phyloP scores from a whole-genome alignment of 37 sponge, comb jelly and placozoan genomes.

The Corticium candelabrum region DNA sequence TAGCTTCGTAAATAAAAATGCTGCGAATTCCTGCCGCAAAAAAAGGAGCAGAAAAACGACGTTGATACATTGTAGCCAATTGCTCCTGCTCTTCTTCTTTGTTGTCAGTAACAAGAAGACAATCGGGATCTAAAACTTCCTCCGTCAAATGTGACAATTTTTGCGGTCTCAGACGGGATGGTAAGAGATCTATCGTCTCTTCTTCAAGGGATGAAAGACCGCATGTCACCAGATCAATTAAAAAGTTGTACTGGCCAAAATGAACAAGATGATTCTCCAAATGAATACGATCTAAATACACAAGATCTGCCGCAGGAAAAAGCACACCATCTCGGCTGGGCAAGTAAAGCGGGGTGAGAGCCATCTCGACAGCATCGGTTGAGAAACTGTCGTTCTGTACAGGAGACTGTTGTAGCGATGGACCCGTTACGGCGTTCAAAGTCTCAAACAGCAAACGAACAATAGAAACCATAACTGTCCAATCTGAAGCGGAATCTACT shows the following conservation, averaged over 20 bases:
- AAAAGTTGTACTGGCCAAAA: neutral
- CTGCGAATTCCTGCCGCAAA: no score
- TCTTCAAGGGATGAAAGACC: neutral
- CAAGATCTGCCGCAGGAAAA: neutral
- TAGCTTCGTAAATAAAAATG: no score
- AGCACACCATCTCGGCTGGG: neutral
- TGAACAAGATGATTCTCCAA: neutral
- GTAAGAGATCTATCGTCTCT: neutral
- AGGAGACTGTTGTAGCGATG: neutral
- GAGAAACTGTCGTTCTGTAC: no score
- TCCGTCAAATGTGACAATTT: neutral
- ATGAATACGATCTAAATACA: neutral
- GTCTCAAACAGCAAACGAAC: neutral
- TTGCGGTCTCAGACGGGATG: neutral
- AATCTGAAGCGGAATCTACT: neutral
- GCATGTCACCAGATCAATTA: neutral
- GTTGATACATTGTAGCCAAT: no score
- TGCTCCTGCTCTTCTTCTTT: no score
- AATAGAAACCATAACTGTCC: neutral
- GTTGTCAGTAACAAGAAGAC: no score
- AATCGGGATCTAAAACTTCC: no score
- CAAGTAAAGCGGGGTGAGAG: neutral
- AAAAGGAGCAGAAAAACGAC: no score
- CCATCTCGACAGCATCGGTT: no score
- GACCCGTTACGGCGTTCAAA: neutral